phyloP scores from a whole-genome alignment of 2,888 invertebrate genomes.

The Argynnis bischoffii region DNA sequence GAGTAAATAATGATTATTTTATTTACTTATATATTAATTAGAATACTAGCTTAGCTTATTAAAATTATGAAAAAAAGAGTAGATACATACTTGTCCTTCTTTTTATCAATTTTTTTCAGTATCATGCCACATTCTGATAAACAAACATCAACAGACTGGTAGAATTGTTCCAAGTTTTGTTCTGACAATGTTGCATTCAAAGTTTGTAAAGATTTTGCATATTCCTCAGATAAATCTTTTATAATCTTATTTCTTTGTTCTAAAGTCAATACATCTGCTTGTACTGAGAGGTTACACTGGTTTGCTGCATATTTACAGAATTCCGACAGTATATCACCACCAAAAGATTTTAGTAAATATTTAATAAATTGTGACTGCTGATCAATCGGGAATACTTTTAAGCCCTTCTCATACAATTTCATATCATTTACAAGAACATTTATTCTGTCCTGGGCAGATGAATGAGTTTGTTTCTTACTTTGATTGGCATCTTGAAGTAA shows the following conservation, averaged over 20 bases:
- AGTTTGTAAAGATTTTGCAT: constrained; percentile 84
- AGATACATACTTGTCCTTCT: constrained; percentile 85
- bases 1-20: too few relatives aligned
- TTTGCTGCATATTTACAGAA: constrained; percentile 90
- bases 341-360: constrained; percentile 92
- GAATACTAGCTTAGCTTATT: too few relatives aligned
- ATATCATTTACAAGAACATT: constrained; percentile 89
- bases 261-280: constrained; percentile 82
- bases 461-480: constrained; percentile 88
- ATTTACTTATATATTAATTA: too few relatives aligned
- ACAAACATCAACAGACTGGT: constrained; percentile 87
- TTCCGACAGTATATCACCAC: constrained; percentile 91
- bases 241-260: constrained; percentile 88
- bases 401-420: constrained; percentile 90
- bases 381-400: constrained; percentile 83
- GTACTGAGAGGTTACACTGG: constrained; percentile 85
- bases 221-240: constrained; percentile 86
- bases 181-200: constrained; percentile 87
- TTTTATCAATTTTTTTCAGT: constrained; percentile 94
- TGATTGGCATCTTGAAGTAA: constrained; percentile 87
- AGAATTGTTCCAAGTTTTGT: constrained; percentile 89
- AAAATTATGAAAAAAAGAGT: not conserved
- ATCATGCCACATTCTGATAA: constrained; percentile 89
- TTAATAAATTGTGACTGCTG: constrained; percentile 88
- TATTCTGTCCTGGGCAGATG: constrained; percentile 91